Evolutionary conservation across 1,140 invertebrate genomes (phyloP).

Genomic region (Andricus grossulariae): DNA sequence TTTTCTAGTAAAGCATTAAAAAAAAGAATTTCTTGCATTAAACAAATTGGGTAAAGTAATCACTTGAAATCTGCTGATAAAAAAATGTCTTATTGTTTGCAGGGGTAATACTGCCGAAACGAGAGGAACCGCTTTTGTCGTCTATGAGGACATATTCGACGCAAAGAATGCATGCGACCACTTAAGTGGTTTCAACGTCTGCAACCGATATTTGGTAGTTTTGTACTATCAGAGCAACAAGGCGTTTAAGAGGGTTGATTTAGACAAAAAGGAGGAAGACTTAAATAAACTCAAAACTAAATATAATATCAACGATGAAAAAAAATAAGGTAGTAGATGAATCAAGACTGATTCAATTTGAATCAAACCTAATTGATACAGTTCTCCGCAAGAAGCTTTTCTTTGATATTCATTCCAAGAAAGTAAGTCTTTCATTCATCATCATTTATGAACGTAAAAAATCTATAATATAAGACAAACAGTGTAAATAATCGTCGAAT

Average conservation of each 20-base stretch:
- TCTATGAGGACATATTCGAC: constrained; percentile 99
- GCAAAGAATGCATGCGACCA: constrained; percentile 99
- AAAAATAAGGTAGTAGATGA: constrained; percentile 62
- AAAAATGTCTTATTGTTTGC: constrained; percentile 63
- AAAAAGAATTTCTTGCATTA: too few relatives aligned
- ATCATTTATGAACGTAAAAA: too few relatives aligned
- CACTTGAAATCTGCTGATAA: constrained; percentile 36
- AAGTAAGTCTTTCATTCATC: too few relatives aligned
- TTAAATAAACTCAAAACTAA: constrained; percentile 97
- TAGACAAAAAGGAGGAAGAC: constrained; percentile 98
- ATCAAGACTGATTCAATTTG: not conserved
- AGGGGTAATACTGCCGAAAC: constrained; percentile 98
- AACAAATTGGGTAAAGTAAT: not conserved
- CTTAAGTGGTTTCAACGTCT: constrained; percentile 99
- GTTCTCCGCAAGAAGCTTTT: too few relatives aligned
- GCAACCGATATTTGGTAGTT: constrained; percentile 98
- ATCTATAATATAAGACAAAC: too few relatives aligned
- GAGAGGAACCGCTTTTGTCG: constrained; percentile 98
- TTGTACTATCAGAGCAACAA: constrained; percentile 97
- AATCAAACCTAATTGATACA: constrained; percentile 1
- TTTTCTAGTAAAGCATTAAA: too few relatives aligned
- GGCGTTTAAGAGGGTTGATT: constrained; percentile 97
- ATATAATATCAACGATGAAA: constrained; percentile 83
- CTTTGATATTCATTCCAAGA: too few relatives aligned
- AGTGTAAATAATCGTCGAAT: too few relatives aligned